Base-by-base conservation (phyloP, 2,888 invertebrate genomes). In the Tenthredo distinguenda region DNA sequence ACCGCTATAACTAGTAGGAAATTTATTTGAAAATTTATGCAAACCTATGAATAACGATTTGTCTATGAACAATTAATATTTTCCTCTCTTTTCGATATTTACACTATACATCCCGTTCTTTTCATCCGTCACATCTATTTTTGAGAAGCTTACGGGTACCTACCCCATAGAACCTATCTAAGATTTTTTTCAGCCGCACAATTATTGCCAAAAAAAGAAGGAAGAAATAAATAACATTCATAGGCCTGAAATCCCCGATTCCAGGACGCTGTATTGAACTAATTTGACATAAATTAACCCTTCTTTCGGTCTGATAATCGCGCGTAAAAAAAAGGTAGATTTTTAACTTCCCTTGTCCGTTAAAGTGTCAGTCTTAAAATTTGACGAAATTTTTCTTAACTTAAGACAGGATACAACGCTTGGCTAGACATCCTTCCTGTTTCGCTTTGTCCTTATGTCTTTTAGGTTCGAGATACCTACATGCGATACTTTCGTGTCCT, bases 351-450 rank as follows among this genome's bases (percentile, higher is more conserved):
- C 43, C 74, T 34, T 47, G 74, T 74, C 47, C 74, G 74, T 74
- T 74, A 74, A 34, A n/a, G 76, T 76, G 26, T 43, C 76, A 15
- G 43, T 21, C 21, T 47, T 47, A 43, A 26, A 76, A n/a, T 76
- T 76, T n/a, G 47, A 47, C 43, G 76, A 26, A 62, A 62, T 55
- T 43, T 74, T 7, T 74, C 74, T 43, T 34, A 12, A 77, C 47
- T 40, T 47, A 4, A 31, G 9, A 62, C 82, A 68, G 65, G 82
- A 68, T 68, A 83, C 40, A n/a, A 83, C 82, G 82, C 65, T 68
- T 34, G 26, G 82, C 47, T 83, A 68, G 82, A 83, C 68, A 83
- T 83, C 82, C 82, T 83, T 83, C 82, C 82, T 83, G 82, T 40
- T 50, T 74, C 72, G 10, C 31, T 43, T 74, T 26, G 18, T 74